These are phyloP conservation scores for Sipha flava DNA, from an alignment of 1,140 invertebrate species.

Conservation along the genomic window DNA sequence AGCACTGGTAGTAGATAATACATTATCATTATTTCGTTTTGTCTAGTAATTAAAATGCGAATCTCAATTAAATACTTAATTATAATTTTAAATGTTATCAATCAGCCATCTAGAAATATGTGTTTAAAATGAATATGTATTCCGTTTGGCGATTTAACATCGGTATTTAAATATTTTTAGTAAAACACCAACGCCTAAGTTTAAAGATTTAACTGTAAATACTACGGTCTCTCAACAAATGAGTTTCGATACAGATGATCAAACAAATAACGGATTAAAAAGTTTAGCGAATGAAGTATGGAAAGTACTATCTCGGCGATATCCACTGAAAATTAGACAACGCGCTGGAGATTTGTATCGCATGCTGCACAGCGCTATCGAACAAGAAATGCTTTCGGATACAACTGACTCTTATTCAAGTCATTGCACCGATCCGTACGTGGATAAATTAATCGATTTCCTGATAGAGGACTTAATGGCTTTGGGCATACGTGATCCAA, in stretches of 20 bases:
- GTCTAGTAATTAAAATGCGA: no score
- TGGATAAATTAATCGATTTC: neutral
- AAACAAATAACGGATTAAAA: neutral
- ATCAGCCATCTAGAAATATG: no score
- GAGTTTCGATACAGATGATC: neutral
- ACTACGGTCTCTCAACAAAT: neutral
- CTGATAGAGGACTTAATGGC: neutral
- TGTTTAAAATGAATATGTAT: no score
- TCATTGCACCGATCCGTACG: neutral
- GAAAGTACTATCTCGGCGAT: neutral
- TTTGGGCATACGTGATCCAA: neutral
- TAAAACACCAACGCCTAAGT: neutral
- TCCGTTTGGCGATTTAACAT: no score
- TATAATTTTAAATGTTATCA: no score
- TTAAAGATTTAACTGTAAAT: neutral
- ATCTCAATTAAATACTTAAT: no score
- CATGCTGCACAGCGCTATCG: neutral
- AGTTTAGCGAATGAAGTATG: neutral
- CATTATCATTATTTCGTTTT: no score
- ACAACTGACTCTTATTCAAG: neutral
- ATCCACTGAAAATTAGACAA: neutral
- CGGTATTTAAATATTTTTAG: neutral
- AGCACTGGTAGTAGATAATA: no score
- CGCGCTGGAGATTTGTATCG: neutral
- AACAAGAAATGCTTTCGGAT: neutral